Evolutionary conservation across 2,113 vertebrate genomes (phyloP).

Genomic region (Ptilorrhoa leucosticta): DNA sequence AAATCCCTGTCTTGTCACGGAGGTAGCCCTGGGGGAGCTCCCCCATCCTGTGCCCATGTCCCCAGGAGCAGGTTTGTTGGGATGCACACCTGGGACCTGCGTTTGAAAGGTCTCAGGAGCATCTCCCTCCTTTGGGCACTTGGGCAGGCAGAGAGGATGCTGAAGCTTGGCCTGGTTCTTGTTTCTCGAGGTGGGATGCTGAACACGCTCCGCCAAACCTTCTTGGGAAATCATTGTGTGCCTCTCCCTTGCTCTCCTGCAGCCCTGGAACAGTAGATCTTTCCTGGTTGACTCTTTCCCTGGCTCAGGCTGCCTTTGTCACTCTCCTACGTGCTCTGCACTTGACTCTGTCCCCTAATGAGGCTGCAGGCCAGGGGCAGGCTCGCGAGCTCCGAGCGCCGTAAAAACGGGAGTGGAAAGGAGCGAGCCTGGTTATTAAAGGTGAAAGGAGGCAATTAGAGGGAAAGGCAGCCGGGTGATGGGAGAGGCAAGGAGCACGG

Average conservation of each 20-base stretch:
- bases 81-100: not conserved
- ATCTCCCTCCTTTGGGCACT: fast-evolving
- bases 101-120: not conserved
- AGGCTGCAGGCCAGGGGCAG: not conserved
- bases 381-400: fast-evolving
- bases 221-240: not conserved
- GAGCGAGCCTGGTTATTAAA: conserved; percentile 11
- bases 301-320: not conserved
- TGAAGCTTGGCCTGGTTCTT: not conserved
- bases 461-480: not conserved
- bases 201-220: not conserved
- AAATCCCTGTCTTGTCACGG: not conserved
- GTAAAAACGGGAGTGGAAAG: not conserved
- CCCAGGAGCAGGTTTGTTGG: not conserved
- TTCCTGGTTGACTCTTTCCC: not conserved
- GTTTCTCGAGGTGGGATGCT: not conserved
- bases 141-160: not conserved
- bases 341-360: not conserved
- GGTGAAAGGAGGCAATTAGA: conserved; percentile 55
- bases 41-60: fast-evolving
- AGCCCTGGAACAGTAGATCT: not conserved
- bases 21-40: not conserved
- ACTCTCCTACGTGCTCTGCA: not conserved
- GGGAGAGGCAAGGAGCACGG: not conserved
- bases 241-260: not conserved